Evolutionary conservation across 2,113 vertebrate genomes (phyloP).

Genomic region (Romanogobio albipinnatus): DNA sequence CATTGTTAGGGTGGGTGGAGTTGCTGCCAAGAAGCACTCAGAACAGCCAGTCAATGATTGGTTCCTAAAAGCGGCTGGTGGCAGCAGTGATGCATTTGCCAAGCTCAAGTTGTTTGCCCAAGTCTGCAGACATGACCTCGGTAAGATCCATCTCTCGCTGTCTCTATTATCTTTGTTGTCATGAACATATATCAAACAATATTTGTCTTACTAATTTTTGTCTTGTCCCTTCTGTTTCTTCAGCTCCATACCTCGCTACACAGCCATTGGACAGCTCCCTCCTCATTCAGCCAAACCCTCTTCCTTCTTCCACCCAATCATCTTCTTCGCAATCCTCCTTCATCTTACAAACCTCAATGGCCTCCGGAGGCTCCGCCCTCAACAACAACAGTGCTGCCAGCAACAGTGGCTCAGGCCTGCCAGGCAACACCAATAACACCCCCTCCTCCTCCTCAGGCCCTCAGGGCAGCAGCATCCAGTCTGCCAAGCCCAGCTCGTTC

Average conservation of each 20-base stretch:
- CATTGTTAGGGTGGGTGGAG: constrained; percentile 90
- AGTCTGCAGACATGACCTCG: constrained; percentile 96
- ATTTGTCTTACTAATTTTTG: constrained; percentile 21
- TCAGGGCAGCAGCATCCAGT: constrained; percentile 72
- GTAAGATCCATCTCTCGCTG: constrained; percentile 69
- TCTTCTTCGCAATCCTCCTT: constrained; percentile 77
- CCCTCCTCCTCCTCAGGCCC: constrained; percentile 83
- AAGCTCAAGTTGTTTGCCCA: constrained; percentile 97
- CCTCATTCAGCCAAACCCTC: constrained; percentile 86
- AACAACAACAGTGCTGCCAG: constrained; percentile 70
- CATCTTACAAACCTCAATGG: constrained; percentile 74
- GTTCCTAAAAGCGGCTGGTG: constrained; percentile 90
- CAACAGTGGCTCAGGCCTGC: constrained; percentile 77
- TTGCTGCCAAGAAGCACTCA: constrained; percentile 85
- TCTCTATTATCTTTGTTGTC: background rate
- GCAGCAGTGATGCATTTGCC: constrained; percentile 90
- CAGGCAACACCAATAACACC: constrained; percentile 79
- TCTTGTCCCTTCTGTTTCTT: constrained; percentile 43
- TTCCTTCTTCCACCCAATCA: constrained; percentile 78
- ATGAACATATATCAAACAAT: background rate
- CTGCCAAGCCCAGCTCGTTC: constrained; percentile 86
- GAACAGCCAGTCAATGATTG: constrained; percentile 94
- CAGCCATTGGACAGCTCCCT: constrained; percentile 91
- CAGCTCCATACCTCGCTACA: constrained; percentile 96
- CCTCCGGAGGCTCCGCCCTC: constrained; percentile 72